phyloP scores from a whole-genome alignment of 64 coral and sea anemone species.

The Anthopleura sola region DNA sequence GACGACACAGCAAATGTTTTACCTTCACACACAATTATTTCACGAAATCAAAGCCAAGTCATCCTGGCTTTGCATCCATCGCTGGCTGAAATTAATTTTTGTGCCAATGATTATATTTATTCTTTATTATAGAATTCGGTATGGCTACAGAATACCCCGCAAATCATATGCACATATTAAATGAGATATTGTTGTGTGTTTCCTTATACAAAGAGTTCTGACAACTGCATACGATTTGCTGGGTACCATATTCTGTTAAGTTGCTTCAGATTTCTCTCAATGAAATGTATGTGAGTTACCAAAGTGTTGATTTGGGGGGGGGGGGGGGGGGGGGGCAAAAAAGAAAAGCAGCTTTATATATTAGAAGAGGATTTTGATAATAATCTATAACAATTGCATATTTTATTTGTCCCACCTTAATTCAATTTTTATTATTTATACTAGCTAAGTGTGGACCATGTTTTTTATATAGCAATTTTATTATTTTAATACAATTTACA shows the following conservation, averaged over 20 bases:
- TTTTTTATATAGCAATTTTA: too few species aligned
- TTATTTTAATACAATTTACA: too few species aligned
- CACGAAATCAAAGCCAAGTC: not conserved
- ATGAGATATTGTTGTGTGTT: too few species aligned
- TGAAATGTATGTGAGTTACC: not conserved
- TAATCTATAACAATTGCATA: not conserved
- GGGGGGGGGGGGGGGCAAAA: not conserved
- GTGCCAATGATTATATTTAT: not conserved
- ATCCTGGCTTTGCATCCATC: not conserved
- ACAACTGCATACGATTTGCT: too few species aligned
- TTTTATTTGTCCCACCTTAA: too few species aligned
- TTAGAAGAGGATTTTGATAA: not conserved
- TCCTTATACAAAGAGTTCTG: too few species aligned
- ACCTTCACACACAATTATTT: slow-evolving; percentile 31
- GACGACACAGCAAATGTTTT: slow-evolving; percentile 51
- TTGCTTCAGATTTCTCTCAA: not conserved
- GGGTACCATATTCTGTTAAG: too few species aligned
- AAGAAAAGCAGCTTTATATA: not conserved
- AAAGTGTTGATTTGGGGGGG: not conserved
- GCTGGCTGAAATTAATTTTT: slow-evolving; percentile 4
- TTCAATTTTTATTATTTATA: too few species aligned
- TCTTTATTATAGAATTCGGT: too few species aligned
- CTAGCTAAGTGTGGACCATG: too few species aligned
- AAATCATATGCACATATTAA: too few species aligned
- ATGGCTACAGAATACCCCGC: too few species aligned